A percentile compares a stretch with the other conserved stretches of the same genome.
phyloP scores from a whole-genome alignment of 2,888 invertebrate species.

The Melipona bicolor region DNA sequence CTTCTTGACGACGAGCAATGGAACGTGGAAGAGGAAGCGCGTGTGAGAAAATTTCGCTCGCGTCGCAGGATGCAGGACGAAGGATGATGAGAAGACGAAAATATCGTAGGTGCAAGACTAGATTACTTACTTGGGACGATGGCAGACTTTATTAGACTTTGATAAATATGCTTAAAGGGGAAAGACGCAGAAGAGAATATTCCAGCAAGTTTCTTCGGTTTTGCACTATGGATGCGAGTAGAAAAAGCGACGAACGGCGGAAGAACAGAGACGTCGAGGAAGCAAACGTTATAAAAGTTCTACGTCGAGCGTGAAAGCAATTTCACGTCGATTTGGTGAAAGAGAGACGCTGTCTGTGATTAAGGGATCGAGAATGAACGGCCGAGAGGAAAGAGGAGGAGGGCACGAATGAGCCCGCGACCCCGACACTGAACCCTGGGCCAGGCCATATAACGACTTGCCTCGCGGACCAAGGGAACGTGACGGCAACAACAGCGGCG shows the following conservation, averaged over 20 bases:
- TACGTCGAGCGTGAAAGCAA: neutral
- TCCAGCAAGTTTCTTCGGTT: too few relatives aligned
- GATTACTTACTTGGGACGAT: too few relatives aligned
- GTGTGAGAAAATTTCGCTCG: too few relatives aligned
- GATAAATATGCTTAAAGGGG: too few relatives aligned
- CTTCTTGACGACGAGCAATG: too few relatives aligned
- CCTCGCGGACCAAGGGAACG: slow-evolving; percentile 21
- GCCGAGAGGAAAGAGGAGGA: slow-evolving; percentile 30
- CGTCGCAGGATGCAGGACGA: too few relatives aligned
- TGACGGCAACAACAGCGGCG: slow-evolving; percentile 1
- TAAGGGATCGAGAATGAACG: neutral
- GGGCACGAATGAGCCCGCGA: slow-evolving; percentile 36
- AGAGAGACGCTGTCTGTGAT: neutral
- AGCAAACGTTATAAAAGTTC: neutral
- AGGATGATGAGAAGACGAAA: too few relatives aligned
- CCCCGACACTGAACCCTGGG: slow-evolving; percentile 49
- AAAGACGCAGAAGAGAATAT: too few relatives aligned
- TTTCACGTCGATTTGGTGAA: slow-evolving; percentile 18
- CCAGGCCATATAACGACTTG: slow-evolving; percentile 38
- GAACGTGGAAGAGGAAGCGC: too few relatives aligned
- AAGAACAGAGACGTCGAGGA: neutral
- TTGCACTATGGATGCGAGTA: too few relatives aligned
- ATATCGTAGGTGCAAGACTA: too few relatives aligned
- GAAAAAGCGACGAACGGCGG: neutral
- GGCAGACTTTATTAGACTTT: too few relatives aligned